Evolutionary conservation across 2,888 invertebrate genomes (phyloP), one percentile per base, ranked within the genome.

Genomic region (Kuschelorhynchus macadamiae): DNA sequence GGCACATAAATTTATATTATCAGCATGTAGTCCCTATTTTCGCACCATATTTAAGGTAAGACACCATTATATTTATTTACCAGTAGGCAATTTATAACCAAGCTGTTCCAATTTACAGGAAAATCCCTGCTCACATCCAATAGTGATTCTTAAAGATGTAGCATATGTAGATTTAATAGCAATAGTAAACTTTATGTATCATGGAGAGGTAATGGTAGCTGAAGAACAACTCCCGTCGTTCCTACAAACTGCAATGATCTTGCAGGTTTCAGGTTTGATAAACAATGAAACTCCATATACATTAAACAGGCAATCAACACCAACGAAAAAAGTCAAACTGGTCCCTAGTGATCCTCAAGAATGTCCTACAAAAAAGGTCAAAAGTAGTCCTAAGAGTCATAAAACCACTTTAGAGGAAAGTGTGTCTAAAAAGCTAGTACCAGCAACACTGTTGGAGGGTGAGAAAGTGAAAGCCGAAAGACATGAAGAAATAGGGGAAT

Each of bases 21-120:
- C 91, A 77, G 91, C 91, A 72, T 91, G 91, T 84, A 91, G 91
- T 81, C 90, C 91, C 76, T 91, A 91, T 85, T 91, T 91, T 85
- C 87, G 90, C 81, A 89, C 88, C 83, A 89, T 91, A 81, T 90
- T 91, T 85, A 90, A 90, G 87, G 90, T 90, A 80, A 62, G 46
- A 56, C 9, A n/a, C 9, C 4, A 36, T 36, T 25, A n/a, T n/a
- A n/a, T n/a, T n/a, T n/a, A n/a, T n/a, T n/a, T n/a, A n/a, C n/a
- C n/a, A n/a, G 25, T 25, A 5, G 7, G 25, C 25, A 25, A 7
- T 25, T 3, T 25, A 25, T 25, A 5, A 25, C 3, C 25, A 25
- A 7, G 3, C 25, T 25, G 3, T 42, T 30, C 4, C 25, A 57
- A 30, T 53, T 83, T 82, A 52, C 80, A 91, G 90, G 90, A 91